Conservation (phyloP, 2,797 vertebrate species). For the Parotocinclus haroldoi region DNA sequence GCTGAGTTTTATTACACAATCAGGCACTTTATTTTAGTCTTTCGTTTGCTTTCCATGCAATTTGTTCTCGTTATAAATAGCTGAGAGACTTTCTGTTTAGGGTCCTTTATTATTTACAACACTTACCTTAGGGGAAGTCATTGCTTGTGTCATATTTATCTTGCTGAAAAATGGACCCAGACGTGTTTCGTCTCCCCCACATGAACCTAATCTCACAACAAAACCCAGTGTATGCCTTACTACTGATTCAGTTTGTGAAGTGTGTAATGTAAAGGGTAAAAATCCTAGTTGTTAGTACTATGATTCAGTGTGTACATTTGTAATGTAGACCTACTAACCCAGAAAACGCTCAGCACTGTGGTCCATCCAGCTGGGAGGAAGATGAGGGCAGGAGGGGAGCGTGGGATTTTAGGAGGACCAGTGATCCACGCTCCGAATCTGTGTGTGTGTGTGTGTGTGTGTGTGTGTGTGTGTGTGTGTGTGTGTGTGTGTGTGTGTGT, state of each 20-base stretch:
- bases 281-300: slow-evolving; percentile 58
- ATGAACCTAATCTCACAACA: slow-evolving; percentile 48
- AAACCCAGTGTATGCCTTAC: slow-evolving; percentile 68
- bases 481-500: slow-evolving; percentile 47
- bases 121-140: slow-evolving; percentile 78
- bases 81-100: slow-evolving; percentile 70
- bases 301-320: slow-evolving; percentile 14
- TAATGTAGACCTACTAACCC: slow-evolving; percentile 21
- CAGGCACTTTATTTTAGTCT: slow-evolving; percentile 29
- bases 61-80: slow-evolving; percentile 62
- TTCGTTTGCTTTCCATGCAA: neutral
- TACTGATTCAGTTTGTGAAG: slow-evolving; percentile 74
- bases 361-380: slow-evolving; percentile 12
- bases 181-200: slow-evolving; percentile 62
- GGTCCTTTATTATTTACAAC: slow-evolving; percentile 83
- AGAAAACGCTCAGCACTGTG: slow-evolving; percentile 6
- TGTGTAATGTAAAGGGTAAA: slow-evolving; percentile 70
- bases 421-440: slow-evolving; percentile 40
- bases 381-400: slow-evolving; percentile 12
- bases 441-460: slow-evolving; percentile 33
- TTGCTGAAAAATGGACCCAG: slow-evolving; percentile 78
- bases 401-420: slow-evolving; percentile 45
- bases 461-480: too few relatives aligned
- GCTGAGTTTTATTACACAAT: slow-evolving; percentile 16
- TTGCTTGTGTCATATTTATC: slow-evolving; percentile 77